phyloP scores from a whole-genome alignment of 2,888 invertebrate species.

The Nycteola revayana region DNA sequence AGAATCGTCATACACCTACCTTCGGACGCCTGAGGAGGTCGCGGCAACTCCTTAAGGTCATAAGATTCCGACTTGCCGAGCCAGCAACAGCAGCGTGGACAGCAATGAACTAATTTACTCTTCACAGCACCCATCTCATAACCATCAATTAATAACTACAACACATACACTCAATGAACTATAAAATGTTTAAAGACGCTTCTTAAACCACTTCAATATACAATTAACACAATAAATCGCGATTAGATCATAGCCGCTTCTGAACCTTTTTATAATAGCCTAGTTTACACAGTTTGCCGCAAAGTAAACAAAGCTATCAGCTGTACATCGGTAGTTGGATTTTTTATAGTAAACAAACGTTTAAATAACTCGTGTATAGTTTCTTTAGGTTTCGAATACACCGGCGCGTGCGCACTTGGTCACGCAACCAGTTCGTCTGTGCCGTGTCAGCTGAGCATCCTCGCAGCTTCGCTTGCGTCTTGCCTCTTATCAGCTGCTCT shows the following conservation, averaged over 20 bases:
- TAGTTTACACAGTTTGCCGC: slow-evolving; percentile 34
- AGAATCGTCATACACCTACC: slow-evolving; percentile 69
- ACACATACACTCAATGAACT: slow-evolving; percentile 25
- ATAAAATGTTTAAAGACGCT: slow-evolving; percentile 16
- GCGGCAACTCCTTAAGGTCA: slow-evolving; percentile 63
- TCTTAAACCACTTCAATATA: slow-evolving; percentile 37
- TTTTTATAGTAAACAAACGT: slow-evolving; percentile 7
- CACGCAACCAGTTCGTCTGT: slow-evolving; percentile 50
- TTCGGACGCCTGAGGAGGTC: slow-evolving; percentile 57
- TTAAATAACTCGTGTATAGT: slow-evolving; percentile 8
- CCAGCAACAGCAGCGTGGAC: slow-evolving; percentile 50
- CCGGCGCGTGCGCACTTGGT: slow-evolving; percentile 52
- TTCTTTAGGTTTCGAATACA: too few relatives aligned
- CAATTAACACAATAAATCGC: slow-evolving; percentile 45
- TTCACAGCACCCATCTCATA: slow-evolving; percentile 61
- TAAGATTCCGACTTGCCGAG: slow-evolving; percentile 49
- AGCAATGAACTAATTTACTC: slow-evolving; percentile 53
- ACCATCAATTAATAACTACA: slow-evolving; percentile 22
- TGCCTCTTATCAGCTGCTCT: slow-evolving; percentile 62
- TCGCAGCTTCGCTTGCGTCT: slow-evolving; percentile 35
- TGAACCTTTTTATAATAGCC: slow-evolving; percentile 25
- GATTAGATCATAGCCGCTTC: slow-evolving; percentile 56
- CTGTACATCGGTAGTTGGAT: slow-evolving; percentile 25
- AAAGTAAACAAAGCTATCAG: slow-evolving; percentile 55
- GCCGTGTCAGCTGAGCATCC: slow-evolving; percentile 30